phyloP scores from a whole-genome alignment of 2,797 vertebrate species.

The Hoplostethus atlanticus region DNA sequence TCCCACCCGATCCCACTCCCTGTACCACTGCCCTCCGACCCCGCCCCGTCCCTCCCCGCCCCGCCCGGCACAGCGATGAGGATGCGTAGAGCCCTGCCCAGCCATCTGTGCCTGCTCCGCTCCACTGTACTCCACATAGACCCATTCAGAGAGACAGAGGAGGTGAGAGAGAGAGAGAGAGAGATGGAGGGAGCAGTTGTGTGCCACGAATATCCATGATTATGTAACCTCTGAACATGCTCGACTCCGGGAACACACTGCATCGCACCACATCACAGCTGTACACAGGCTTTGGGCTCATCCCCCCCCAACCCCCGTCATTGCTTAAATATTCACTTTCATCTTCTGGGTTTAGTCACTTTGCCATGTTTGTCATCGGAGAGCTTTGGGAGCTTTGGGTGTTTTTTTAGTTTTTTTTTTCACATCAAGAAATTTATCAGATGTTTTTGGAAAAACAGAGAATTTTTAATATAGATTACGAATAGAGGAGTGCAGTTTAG shows the following conservation, averaged over 20 bases:
- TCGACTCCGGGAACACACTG: constrained; percentile 26
- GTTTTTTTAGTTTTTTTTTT: background rate
- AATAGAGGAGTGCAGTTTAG: background rate
- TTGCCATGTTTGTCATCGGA: background rate
- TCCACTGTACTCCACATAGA: constrained; percentile 11
- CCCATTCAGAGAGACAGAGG: constrained; percentile 2
- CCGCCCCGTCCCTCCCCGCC: background rate
- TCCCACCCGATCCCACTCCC: constrained; percentile 2
- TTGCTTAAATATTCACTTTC: background rate
- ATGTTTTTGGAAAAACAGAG: background rate
- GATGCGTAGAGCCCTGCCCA: constrained; percentile 25
- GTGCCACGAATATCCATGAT: constrained; percentile 51
- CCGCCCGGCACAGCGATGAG: constrained; percentile 21
- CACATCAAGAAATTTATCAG: background rate
- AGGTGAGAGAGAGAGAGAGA: constrained; percentile 7
- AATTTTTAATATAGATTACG: background rate
- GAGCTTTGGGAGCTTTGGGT: background rate
- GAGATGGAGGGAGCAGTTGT: constrained; percentile 40
- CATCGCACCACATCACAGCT: constrained; percentile 39
- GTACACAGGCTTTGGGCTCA: background rate
- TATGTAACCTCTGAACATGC: constrained; percentile 65
- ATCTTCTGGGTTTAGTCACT: constrained; percentile 2
- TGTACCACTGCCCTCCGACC: constrained; percentile 45
- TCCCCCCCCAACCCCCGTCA: background rate
- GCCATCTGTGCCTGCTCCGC: constrained; percentile 68